Evolutionary conservation across 2,797 vertebrate genomes (phyloP).

Genomic region (Sebastes glaucus): DNA sequence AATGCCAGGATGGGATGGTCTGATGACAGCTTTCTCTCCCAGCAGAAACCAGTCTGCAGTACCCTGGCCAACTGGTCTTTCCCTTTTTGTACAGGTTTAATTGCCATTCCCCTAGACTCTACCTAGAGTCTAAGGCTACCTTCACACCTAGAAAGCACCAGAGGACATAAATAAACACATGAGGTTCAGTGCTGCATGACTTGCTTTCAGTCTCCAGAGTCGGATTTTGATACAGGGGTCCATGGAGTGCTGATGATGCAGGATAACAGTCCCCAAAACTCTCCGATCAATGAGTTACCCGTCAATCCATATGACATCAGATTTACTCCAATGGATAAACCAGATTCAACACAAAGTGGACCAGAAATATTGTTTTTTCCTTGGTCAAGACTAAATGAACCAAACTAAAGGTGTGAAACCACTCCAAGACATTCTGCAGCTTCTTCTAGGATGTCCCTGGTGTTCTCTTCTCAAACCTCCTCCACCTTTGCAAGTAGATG

Average conservation of each 20-base stretch:
- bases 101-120: neutral
- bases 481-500: neutral
- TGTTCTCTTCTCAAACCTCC: neutral
- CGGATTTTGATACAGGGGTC: accelerated
- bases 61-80: neutral
- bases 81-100: neutral
- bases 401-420: neutral
- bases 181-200: neutral
- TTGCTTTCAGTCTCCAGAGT: neutral
- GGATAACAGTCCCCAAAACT: neutral
- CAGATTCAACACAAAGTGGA: neutral
- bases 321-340: neutral
- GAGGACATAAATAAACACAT: neutral
- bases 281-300: neutral
- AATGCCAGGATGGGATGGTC: neutral
- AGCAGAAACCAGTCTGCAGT: neutral
- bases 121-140: neutral
- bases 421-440: neutral
- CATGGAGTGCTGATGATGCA: neutral
- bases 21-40: neutral
- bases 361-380: neutral
- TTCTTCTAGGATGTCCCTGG: neutral
- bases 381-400: neutral
- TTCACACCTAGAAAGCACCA: neutral
- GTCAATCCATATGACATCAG: neutral